phyloP scores from a whole-genome alignment of 37 sponge, comb jelly and placozoan species.

The Tethya wilhelma region DNA sequence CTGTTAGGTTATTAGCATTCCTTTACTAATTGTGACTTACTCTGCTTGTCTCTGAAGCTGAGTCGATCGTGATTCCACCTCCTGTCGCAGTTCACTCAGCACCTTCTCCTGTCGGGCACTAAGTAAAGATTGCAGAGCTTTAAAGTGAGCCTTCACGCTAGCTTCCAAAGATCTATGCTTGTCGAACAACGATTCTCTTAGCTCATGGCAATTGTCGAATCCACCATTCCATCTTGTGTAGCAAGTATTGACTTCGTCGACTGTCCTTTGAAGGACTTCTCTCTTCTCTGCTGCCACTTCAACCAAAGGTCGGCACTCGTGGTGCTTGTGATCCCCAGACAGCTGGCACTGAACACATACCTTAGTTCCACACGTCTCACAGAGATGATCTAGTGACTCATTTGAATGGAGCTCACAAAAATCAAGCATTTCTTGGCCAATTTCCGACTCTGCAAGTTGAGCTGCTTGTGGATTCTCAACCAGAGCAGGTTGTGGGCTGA shows the following conservation, averaged over 20 bases:
- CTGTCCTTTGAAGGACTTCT: not conserved
- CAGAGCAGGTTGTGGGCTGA: not conserved
- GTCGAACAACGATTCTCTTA: not conserved
- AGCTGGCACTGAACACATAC: slow-evolving; percentile 12
- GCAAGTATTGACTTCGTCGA: not conserved
- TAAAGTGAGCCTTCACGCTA: slow-evolving; percentile 21
- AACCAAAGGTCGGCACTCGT: slow-evolving; percentile 20
- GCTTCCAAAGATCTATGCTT: not conserved
- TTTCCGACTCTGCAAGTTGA: slow-evolving; percentile 15
- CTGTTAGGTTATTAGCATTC: not conserved
- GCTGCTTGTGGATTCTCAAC: too few relatives aligned
- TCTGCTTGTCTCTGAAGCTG: slow-evolving; percentile 22
- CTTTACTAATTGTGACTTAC: slow-evolving; percentile 4
- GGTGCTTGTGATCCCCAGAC: slow-evolving; percentile 16
- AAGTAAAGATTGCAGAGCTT: slow-evolving; percentile 5
- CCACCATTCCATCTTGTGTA: slow-evolving; percentile 26
- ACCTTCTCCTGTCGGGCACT: slow-evolving; percentile 12
- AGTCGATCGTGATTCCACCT: slow-evolving; percentile 13
- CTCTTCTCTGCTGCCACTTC: slow-evolving; percentile 23
- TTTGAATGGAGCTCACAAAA: slow-evolving; percentile 2
- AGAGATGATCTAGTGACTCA: slow-evolving; percentile 20
- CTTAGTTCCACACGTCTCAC: slow-evolving; percentile 13
- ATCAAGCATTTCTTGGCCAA: not conserved
- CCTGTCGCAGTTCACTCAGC: slow-evolving; percentile 2
- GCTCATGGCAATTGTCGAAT: slow-evolving; percentile 24